Percentiles rank a stretch among this genome's conserved stretches.
Evolutionary conservation across 2,888 invertebrate genomes (phyloP).

Genomic region (Erannis defoliaria): DNA sequence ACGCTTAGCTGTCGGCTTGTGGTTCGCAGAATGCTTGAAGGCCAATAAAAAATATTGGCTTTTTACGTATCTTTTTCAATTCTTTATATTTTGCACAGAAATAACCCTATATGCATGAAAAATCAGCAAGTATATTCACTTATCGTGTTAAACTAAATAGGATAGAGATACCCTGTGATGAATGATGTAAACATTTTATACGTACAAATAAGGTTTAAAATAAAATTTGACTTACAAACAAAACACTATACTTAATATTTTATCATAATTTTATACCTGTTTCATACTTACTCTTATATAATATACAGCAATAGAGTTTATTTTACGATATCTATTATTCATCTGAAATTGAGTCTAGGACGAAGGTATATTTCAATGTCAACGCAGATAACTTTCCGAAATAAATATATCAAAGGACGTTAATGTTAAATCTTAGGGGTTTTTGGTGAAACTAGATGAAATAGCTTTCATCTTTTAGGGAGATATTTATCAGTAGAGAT

Average conservation of each 20-base stretch:
- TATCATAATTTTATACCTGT: neutral
- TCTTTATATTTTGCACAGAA: too few relatives aligned
- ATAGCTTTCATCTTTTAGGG: neutral
- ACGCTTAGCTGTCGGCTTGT: too few relatives aligned
- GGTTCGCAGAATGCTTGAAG: too few relatives aligned
- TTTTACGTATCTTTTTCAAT: too few relatives aligned
- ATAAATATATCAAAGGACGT: conserved; percentile 3
- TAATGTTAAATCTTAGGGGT: neutral
- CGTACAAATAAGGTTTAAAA: too few relatives aligned
- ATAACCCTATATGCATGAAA: too few relatives aligned
- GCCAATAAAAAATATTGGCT: too few relatives aligned
- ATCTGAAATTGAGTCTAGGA: neutral
- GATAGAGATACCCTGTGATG: too few relatives aligned
- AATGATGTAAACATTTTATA: too few relatives aligned
- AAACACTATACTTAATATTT: neutral
- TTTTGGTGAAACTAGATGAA: neutral
- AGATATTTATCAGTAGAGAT: neutral
- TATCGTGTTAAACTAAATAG: too few relatives aligned
- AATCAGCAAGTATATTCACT: too few relatives aligned
- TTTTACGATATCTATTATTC: conserved; percentile 2
- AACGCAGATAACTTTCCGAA: neutral
- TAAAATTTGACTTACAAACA: neutral
- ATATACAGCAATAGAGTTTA: neutral
- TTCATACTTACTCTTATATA: neutral
- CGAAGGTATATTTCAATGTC: conserved; percentile 11